A percentile compares a stretch with the other conserved stretches of the same genome.
Conservation (phyloP, 23 tunicate species). For the Halocynthia roretzi region DNA sequence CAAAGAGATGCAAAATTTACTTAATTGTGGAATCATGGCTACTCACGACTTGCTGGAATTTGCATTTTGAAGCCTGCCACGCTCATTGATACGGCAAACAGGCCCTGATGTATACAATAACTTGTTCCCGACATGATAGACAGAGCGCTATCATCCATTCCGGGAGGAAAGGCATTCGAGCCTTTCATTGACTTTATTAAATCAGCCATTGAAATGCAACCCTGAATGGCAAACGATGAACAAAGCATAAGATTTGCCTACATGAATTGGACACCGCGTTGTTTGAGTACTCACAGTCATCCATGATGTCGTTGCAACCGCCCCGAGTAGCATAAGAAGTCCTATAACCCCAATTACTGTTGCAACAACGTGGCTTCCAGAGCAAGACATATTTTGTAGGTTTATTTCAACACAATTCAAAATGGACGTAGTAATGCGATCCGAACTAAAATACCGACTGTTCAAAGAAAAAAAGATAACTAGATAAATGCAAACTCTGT, state of each 20-base stretch:
- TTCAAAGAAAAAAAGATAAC: too few species aligned
- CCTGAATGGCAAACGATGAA: neutral
- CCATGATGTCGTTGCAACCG: slow-evolving; percentile 2
- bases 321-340: neutral
- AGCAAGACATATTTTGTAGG: neutral
- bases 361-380: neutral
- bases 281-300: slow-evolving; percentile 3
- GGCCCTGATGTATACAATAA: slow-evolving; percentile 2
- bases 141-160: neutral
- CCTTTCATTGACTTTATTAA: neutral
- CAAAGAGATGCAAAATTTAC: neutral
- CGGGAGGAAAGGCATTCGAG: neutral
- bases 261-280: neutral
- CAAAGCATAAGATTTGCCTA: neutral
- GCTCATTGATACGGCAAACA: neutral
- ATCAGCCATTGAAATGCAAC: neutral
- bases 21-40: neutral
- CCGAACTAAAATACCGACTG: too few species aligned
- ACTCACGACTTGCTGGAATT: neutral
- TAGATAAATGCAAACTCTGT: too few species aligned
- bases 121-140: neutral
- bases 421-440: too few species aligned
- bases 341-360: neutral
- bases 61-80: neutral
- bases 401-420: neutral